Percentiles rank a stretch among this genome's conserved stretches.
Evolutionary conservation across 2,113 vertebrate species (phyloP).

Genomic region (Origma solitaria): DNA sequence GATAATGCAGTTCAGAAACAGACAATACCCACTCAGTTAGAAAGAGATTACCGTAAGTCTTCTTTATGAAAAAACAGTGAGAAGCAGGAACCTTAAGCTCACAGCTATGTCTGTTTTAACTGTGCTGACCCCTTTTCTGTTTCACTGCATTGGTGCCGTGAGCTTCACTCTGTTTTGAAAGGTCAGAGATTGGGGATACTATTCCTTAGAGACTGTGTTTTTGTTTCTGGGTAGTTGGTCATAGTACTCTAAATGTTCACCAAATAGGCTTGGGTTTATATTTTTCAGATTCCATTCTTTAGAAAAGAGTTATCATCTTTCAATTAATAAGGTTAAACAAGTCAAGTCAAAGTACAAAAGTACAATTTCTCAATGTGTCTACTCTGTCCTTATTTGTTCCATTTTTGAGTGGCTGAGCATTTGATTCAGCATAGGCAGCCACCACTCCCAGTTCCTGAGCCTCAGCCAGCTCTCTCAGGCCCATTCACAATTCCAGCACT

Average conservation of each 20-base stretch:
- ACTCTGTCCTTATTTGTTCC: conserved; percentile 35
- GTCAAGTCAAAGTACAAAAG: conserved; percentile 5
- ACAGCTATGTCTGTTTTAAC: background rate
- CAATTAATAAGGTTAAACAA: conserved; percentile 1
- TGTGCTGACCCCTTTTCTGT: background rate
- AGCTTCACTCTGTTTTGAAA: background rate
- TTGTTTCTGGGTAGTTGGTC: background rate
- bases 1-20: conserved; percentile 20
- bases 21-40: background rate
- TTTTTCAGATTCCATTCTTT: conserved; percentile 10
- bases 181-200: background rate
- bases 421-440: conserved; percentile 58
- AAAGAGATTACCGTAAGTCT: conserved; percentile 21
- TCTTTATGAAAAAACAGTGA: conserved; percentile 31
- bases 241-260: background rate
- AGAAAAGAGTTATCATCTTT: background rate
- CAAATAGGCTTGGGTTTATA: background rate
- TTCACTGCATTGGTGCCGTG: background rate
- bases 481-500: conserved; percentile 69
- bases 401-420: conserved; percentile 48
- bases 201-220: background rate
- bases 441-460: conserved; percentile 62
- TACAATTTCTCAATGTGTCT: background rate
- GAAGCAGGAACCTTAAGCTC: background rate
- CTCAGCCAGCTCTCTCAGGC: conserved; percentile 64